Conservation (phyloP, 2,888 invertebrate species). For the Thera obeliscata region DNA sequence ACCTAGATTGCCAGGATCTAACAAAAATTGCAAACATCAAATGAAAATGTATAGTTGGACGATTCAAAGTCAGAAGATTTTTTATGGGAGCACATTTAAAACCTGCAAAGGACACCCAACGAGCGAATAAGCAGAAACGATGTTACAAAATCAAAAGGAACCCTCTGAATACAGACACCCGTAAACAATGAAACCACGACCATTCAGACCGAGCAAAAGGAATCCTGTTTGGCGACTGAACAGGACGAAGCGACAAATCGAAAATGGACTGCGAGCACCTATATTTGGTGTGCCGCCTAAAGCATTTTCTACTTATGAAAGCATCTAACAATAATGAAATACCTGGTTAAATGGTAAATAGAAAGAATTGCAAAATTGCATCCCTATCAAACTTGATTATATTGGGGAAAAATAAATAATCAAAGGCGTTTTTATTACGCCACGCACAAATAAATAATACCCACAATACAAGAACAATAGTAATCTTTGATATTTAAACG, state of each 20-base stretch:
- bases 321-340: neutral
- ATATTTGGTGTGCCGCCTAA: slow-evolving; percentile 6
- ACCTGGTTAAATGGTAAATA: too few species aligned
- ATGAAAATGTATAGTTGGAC: neutral
- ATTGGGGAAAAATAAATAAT: too few species aligned
- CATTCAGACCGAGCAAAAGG: slow-evolving; percentile 65
- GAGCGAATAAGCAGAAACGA: slow-evolving; percentile 23
- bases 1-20: neutral
- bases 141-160: slow-evolving; percentile 39
- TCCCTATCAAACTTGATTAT: too few species aligned
- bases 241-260: slow-evolving; percentile 15
- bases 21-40: neutral
- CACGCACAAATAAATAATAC: too few species aligned
- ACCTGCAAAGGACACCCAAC: slow-evolving; percentile 22
- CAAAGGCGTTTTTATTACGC: too few species aligned
- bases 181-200: slow-evolving; percentile 63
- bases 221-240: slow-evolving; percentile 66
- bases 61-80: neutral
- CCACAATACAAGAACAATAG: too few species aligned
- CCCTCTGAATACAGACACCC: slow-evolving; percentile 47
- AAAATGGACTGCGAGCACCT: slow-evolving; percentile 13
- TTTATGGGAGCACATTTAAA: slow-evolving; percentile 16
- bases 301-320: neutral
- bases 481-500: too few species aligned
- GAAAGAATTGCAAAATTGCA: too few species aligned